Conservation (phyloP, 2,797 vertebrate genomes). For the Nyctibius grandis region DNA sequence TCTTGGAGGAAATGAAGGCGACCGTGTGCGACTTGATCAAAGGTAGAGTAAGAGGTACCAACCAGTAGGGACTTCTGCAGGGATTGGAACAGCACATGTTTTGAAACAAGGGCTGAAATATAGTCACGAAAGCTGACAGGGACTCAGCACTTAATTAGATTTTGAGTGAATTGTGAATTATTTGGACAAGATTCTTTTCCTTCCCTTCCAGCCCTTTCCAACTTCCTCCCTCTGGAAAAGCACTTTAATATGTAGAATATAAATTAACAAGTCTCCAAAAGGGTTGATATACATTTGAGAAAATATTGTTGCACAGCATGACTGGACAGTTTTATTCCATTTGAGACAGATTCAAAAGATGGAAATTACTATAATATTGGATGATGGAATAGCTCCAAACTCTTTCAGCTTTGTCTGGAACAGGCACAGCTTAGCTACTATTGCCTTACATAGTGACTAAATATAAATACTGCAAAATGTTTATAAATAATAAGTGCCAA, state of each 20-base stretch:
- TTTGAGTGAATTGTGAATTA: constrained; percentile 16
- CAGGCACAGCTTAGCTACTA: not conserved
- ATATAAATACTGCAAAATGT: constrained; percentile 35
- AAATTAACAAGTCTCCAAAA: constrained; percentile 19
- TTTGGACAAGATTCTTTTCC: constrained; percentile 17
- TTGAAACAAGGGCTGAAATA: not conserved
- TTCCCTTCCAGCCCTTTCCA: constrained; percentile 8
- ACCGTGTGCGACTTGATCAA: not conserved
- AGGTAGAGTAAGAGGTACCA: not conserved
- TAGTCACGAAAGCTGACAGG: not conserved
- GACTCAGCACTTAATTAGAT: not conserved
- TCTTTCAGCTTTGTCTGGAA: constrained; percentile 19
- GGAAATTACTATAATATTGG: constrained; percentile 10
- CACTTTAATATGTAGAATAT: constrained; percentile 13
- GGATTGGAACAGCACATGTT: not conserved
- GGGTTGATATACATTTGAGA: not conserved
- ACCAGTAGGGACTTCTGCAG: not conserved
- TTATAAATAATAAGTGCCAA: constrained; percentile 13
- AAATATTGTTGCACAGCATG: constrained; percentile 34
- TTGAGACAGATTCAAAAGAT: constrained; percentile 20
- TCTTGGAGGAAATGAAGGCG: not conserved
- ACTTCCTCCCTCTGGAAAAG: constrained; percentile 16
- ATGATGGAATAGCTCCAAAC: constrained; percentile 40
- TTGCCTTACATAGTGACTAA: not conserved
- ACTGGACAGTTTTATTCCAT: constrained; percentile 4